Evolutionary conservation across 2,113 vertebrate genomes (phyloP).

Genomic region (Cichladusa arquata): DNA sequence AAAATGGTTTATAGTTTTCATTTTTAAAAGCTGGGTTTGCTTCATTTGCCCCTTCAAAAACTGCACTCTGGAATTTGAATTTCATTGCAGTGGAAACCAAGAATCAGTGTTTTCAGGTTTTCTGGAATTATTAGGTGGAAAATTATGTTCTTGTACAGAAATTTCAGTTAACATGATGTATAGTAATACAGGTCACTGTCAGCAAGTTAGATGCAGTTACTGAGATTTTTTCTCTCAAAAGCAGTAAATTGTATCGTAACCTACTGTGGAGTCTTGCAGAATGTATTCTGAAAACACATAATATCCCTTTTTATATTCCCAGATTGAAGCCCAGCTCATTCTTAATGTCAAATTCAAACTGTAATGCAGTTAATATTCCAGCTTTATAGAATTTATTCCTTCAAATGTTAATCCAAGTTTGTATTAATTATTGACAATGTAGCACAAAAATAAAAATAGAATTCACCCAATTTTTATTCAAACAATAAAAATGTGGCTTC

Average conservation of each 20-base stretch:
- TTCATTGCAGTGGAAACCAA: constrained; percentile 8
- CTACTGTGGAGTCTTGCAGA: neutral
- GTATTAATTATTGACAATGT: neutral
- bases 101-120: neutral
- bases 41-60: neutral
- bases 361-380: neutral
- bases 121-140: constrained; percentile 14
- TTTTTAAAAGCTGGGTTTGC: neutral
- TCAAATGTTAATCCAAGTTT: neutral
- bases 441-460: neutral
- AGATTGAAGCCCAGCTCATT: neutral
- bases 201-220: constrained; percentile 2
- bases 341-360: neutral
- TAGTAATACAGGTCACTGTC: neutral
- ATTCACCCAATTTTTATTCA: neutral
- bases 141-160: neutral
- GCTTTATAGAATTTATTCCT: neutral
- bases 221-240: constrained; percentile 46
- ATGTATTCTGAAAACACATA: neutral
- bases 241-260: neutral
- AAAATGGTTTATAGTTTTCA: neutral
- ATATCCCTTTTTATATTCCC: neutral
- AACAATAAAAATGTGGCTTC: neutral
- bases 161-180: neutral
- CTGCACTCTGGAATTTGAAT: neutral